phyloP scores from a whole-genome alignment of 2,888 invertebrate species.

The Parnassius mnemosyne region DNA sequence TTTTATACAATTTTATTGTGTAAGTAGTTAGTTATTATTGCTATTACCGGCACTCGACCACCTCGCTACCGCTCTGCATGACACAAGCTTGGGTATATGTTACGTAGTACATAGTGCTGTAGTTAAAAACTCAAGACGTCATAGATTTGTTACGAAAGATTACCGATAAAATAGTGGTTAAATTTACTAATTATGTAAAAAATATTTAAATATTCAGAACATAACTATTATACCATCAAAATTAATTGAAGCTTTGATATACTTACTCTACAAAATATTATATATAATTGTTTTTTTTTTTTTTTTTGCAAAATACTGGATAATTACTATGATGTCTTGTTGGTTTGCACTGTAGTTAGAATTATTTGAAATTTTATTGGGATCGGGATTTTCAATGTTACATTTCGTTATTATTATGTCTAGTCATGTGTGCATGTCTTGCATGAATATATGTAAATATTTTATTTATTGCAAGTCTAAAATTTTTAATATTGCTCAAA shows the following conservation, averaged over 20 bases:
- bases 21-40: conserved; percentile 24
- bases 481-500: no score
- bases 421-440: conserved; percentile 21
- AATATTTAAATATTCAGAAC: no score
- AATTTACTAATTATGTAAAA: no score
- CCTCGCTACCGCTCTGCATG: conserved; percentile 33
- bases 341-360: conserved; percentile 14
- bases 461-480: no score
- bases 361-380: neutral
- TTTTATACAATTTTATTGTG: conserved; percentile 7
- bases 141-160: no score
- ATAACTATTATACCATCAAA: no score
- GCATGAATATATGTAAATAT: conserved; percentile 4
- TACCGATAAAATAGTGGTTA: no score
- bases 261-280: no score
- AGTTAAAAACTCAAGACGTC: no score
- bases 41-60: conserved; percentile 19
- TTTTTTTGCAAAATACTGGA: no score
- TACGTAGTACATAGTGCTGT: conserved; percentile 26
- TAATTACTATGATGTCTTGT: conserved; percentile 4
- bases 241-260: no score
- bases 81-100: conserved; percentile 33
- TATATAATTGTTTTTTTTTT: no score
- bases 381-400: conserved; percentile 4
- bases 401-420: neutral